A percentile compares a stretch with the other conserved stretches of the same genome.
Evolutionary conservation across 2,113 vertebrate species (phyloP).

Genomic region (Tragelaphus scriptus): DNA sequence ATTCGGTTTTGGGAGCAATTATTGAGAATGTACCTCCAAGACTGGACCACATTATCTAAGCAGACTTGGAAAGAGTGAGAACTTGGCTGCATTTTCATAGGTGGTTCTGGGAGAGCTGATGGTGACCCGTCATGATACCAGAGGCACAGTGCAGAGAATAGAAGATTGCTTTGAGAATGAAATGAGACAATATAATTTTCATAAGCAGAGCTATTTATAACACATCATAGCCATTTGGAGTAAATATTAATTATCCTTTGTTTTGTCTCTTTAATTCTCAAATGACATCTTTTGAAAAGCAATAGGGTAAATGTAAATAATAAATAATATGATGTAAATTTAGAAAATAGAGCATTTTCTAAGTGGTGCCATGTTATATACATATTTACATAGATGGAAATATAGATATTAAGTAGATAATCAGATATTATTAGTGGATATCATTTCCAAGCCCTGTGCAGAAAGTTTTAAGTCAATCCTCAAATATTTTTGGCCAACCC

Average conservation of each 20-base stretch:
- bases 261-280: neutral
- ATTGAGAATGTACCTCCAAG: neutral
- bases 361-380: neutral
- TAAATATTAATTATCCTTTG: neutral
- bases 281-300: neutral
- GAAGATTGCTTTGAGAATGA: neutral
- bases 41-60: rapidly evolving
- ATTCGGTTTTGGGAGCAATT: neutral
- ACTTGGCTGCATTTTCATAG: neutral
- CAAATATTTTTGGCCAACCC: neutral
- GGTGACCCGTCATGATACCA: neutral
- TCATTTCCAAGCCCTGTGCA: neutral
- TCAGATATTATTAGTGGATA: neutral
- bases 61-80: neutral
- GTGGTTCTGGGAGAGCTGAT: neutral
- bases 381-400: neutral
- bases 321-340: neutral
- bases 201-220: neutral
- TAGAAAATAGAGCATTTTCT: neutral
- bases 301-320: neutral
- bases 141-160: neutral
- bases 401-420: neutral
- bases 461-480: neutral
- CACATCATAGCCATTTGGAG: neutral
- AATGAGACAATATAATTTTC: neutral